A percentile compares a stretch with the other conserved stretches of the same genome.
Evolutionary conservation across 2,797 vertebrate species (phyloP).

Genomic region (Phrynocephalus forsythii): DNA sequence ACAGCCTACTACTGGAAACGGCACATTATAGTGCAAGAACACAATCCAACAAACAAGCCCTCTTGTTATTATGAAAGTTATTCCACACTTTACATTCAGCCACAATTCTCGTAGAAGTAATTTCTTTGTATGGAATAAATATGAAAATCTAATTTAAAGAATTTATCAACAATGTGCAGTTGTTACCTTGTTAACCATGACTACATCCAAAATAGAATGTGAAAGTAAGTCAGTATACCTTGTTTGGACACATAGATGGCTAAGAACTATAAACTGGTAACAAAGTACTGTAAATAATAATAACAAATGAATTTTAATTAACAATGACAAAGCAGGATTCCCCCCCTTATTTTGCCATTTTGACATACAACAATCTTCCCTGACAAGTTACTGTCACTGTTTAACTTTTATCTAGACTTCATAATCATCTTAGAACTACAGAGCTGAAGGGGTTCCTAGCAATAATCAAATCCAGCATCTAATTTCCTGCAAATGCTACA

Average conservation of each 20-base stretch:
- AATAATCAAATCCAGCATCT: too few relatives aligned
- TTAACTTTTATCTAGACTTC: neutral
- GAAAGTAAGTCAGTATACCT: neutral
- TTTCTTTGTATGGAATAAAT: neutral
- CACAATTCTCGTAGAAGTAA: neutral
- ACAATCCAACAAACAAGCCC: neutral
- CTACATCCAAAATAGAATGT: neutral
- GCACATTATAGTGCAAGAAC: neutral
- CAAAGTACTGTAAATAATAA: neutral
- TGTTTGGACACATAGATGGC: neutral
- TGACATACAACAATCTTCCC: neutral
- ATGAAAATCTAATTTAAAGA: neutral
- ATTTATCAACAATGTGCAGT: neutral
- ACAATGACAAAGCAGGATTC: neutral
- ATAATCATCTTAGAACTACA: neutral
- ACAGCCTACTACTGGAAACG: too few relatives aligned
- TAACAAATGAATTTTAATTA: neutral
- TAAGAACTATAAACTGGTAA: neutral
- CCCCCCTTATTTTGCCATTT: neutral
- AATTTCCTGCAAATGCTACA: neutral
- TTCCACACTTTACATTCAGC: neutral
- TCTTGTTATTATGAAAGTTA: neutral
- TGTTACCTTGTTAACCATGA: too few relatives aligned
- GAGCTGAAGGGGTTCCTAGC: too few relatives aligned
- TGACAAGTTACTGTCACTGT: neutral